These are phyloP conservation scores for Cochlearius cochlearius DNA, from an alignment of 2,113 vertebrate genomes.

Conservation along the genomic window DNA sequence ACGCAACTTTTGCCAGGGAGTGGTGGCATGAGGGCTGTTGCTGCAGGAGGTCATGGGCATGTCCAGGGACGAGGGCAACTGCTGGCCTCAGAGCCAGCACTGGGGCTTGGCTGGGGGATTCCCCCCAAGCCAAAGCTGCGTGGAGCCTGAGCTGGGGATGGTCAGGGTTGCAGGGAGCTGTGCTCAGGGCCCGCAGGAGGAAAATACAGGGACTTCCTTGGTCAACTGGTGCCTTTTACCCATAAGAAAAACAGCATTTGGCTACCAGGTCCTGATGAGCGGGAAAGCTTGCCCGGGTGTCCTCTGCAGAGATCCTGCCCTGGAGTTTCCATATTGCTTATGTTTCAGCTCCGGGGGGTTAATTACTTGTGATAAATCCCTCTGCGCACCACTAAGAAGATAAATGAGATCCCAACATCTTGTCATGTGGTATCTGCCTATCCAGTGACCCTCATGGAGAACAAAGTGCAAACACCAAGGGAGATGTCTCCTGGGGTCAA, in stretches of 20 bases:
- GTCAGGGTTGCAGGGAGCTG: not conserved
- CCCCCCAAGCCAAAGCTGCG: fast-evolving
- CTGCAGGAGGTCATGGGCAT: not conserved
- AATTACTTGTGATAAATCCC: not conserved
- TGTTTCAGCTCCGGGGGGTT: fast-evolving
- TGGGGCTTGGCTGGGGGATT: not conserved
- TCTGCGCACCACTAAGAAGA: not conserved
- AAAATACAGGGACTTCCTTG: not conserved
- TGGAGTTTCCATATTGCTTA: not conserved
- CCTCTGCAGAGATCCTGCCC: not conserved
- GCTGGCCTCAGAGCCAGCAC: fast-evolving
- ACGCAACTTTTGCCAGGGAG: fast-evolving
- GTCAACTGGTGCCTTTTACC: not conserved
- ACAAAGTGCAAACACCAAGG: not conserved
- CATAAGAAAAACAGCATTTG: fast-evolving
- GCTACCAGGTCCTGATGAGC: not conserved
- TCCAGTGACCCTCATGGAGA: not conserved
- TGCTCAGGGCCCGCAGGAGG: not conserved
- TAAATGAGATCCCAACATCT: fast-evolving
- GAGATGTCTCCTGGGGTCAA: fast-evolving
- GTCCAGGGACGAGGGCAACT: not conserved
- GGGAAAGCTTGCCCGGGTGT: not conserved
- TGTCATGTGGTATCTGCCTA: not conserved
- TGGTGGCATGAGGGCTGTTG: not conserved
- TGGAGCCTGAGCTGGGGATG: fast-evolving